Conservation (phyloP, 2,113 vertebrate species). For the Dromiciops gliroides region DNA sequence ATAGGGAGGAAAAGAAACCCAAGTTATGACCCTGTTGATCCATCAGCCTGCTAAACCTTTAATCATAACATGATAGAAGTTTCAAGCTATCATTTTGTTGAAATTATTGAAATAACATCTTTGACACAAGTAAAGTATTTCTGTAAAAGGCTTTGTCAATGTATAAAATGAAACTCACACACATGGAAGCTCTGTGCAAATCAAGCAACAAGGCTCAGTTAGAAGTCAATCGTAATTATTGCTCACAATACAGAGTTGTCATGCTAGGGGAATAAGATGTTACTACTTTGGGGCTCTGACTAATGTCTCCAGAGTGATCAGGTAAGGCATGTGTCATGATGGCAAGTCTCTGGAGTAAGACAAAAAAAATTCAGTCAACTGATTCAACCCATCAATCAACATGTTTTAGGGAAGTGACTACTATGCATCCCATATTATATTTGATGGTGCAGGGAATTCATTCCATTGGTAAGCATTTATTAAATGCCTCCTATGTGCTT, state of each 20-base stretch:
- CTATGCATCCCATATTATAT: not conserved
- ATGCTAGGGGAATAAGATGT: not conserved
- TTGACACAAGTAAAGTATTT: not conserved
- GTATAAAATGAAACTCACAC: slow-evolving; percentile 29
- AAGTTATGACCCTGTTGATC: not conserved
- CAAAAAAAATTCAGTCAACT: not conserved
- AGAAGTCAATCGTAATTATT: slow-evolving; percentile 7
- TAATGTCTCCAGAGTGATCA: not conserved
- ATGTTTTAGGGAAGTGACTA: not conserved
- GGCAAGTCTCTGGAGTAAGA: slow-evolving; percentile 12
- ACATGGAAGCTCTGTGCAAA: slow-evolving; percentile 23
- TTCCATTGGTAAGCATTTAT: slow-evolving; percentile 51
- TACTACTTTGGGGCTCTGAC: not conserved
- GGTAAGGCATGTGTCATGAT: slow-evolving; percentile 10
- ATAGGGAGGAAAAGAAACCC: not conserved
- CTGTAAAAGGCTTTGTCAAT: slow-evolving; percentile 23
- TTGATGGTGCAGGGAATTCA: not conserved
- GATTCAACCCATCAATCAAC: not conserved
- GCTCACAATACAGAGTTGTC: not conserved
- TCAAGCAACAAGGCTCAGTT: slow-evolving; percentile 7
- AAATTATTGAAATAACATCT: slow-evolving; percentile 29
- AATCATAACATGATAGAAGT: not conserved
- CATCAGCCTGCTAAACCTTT: not conserved
- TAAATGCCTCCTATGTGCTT: slow-evolving; percentile 49
- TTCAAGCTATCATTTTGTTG: slow-evolving; percentile 13